Percentiles rank a stretch among this genome's conserved stretches.
Conservation (phyloP, 2,113 vertebrate genomes). For the Andinoacara biseriatus region DNA sequence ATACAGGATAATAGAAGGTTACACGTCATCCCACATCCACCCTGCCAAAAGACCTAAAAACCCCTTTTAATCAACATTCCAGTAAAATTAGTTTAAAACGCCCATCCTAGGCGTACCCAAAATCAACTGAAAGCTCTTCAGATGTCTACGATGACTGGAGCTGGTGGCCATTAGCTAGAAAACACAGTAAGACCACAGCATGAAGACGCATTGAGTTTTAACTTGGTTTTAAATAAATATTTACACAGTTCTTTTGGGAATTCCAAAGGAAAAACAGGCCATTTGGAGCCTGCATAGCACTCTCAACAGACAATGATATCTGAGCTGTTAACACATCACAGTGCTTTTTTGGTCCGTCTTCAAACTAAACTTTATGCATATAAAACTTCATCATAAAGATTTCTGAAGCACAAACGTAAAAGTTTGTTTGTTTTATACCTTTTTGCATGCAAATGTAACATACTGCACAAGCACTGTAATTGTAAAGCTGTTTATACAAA, state of each 20-base stretch:
- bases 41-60: background rate
- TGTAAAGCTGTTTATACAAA: no score
- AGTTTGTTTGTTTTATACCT: background rate
- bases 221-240: background rate
- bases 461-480: background rate
- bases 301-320: background rate
- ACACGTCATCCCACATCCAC: background rate
- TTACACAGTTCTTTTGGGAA: background rate
- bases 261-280: background rate
- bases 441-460: background rate
- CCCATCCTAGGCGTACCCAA: background rate
- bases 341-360: background rate
- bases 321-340: background rate
- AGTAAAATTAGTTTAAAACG: background rate
- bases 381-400: background rate
- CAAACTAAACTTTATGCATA: background rate
- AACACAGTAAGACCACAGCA: no score
- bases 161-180: no score
- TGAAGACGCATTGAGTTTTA: no score
- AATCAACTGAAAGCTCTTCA: background rate
- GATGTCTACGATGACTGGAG: background rate
- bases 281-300: background rate
- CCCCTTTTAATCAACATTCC: background rate
- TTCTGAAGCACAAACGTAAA: background rate
- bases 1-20: background rate